These are phyloP conservation scores for Mormyrus hasselquistii DNA, from an alignment of 2,797 vertebrate species.

Conservation along the genomic window DNA sequence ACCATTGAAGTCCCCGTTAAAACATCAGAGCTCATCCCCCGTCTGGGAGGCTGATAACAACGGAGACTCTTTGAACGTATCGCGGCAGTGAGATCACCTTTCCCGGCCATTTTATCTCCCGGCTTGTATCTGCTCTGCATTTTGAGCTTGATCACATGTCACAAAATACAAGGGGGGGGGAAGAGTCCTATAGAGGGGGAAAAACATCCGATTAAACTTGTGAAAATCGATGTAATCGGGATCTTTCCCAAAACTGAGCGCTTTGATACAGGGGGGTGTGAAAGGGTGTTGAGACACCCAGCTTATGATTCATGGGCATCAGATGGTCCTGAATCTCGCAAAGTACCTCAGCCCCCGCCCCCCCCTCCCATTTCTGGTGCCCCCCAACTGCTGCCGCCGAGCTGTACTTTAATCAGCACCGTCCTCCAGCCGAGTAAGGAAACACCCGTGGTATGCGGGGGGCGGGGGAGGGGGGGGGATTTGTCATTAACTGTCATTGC, in stretches of 20 bases:
- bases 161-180: not conserved
- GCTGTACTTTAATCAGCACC: constrained; percentile 21
- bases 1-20: constrained; percentile 30
- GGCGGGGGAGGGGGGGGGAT: constrained; percentile 18
- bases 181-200: not conserved
- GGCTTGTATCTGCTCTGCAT: constrained; percentile 34
- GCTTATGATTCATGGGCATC: not conserved
- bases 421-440: constrained; percentile 35
- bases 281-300: not conserved
- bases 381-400: not conserved
- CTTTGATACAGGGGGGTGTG: constrained; percentile 10
- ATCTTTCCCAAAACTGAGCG: too few species aligned
- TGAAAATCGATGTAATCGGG: not conserved
- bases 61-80: constrained; percentile 29
- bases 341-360: too few species aligned
- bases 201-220: not conserved
- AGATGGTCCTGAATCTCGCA: not conserved
- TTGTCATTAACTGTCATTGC: constrained; percentile 56
- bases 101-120: not conserved
- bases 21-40: constrained; percentile 28
- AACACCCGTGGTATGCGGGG: constrained; percentile 49
- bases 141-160: not conserved
- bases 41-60: constrained; percentile 29
- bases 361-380: not conserved
- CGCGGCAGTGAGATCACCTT: constrained; percentile 28